Conservation (phyloP, 53 echinoderm and acorn worm genomes). For the Patiria pectinifera region DNA sequence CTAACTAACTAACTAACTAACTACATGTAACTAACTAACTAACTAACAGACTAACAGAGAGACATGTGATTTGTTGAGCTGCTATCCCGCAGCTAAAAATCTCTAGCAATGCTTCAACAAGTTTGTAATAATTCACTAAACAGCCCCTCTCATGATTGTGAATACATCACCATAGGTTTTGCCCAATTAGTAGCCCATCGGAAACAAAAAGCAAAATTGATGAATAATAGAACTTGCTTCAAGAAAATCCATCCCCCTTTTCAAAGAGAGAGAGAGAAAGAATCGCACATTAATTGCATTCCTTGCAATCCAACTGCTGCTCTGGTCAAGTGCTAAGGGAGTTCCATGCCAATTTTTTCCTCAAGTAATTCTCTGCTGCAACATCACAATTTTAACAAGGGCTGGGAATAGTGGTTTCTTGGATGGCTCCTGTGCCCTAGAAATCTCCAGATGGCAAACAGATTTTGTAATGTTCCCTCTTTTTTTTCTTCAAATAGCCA, state of each 20-base stretch:
- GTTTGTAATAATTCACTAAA: too few relatives aligned
- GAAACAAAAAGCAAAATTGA: too few relatives aligned
- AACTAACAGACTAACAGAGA: too few relatives aligned
- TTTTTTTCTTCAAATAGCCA: not conserved
- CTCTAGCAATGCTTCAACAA: too few relatives aligned
- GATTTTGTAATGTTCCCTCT: slow-evolving; percentile 17
- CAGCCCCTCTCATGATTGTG: too few relatives aligned
- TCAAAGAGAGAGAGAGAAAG: not conserved
- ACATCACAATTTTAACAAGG: slow-evolving; percentile 13
- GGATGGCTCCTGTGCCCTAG: slow-evolving; percentile 29
- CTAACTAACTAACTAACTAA: too few relatives aligned
- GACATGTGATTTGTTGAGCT: too few relatives aligned
- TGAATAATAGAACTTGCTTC: not conserved
- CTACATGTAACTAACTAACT: too few relatives aligned
- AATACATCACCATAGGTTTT: too few relatives aligned
- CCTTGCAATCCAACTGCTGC: slow-evolving; percentile 1
- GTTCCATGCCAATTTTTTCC: not conserved
- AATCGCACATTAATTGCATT: slow-evolving; percentile 11
- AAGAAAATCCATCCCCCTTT: not conserved
- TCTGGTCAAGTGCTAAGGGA: slow-evolving; percentile 34
- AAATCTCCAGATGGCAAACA: slow-evolving; percentile 56
- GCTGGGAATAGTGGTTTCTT: slow-evolving; percentile 18
- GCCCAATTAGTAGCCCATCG: too few relatives aligned
- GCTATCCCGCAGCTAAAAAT: too few relatives aligned
- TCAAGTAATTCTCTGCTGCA: not conserved